Evolutionary conservation across 2,888 invertebrate genomes (phyloP), one percentile per base, ranked within the genome.

Genomic region (Microplitis deprimator): DNA sequence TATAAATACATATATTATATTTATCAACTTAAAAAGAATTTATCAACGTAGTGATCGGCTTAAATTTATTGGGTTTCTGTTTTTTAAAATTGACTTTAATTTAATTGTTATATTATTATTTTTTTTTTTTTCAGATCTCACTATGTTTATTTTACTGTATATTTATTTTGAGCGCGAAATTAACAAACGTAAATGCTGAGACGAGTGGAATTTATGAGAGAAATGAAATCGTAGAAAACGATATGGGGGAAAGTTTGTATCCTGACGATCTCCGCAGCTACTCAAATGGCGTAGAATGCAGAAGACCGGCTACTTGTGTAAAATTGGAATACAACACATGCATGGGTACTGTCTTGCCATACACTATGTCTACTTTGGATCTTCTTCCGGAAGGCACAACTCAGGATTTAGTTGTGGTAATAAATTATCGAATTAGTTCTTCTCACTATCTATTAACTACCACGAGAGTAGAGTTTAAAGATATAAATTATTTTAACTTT

Each of bases 221-320:
- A 13, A 84, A 84, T 74, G 76, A 80, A 38, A 84, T 86, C 6
- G 76, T 69, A 5, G 85, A 85, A 41, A 85, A 83, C 79, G 83
- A 83, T 74, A 86, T 86, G 40, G 83, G 86, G 82, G 83, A 85
- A 40, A 83, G 82, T 29, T 29, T 29, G 29, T 29, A 29, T 3
- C 29, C 29, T 29, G 3, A 29, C 3, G 29, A 29, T 29, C 29
- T 29, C 29, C 29, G 29, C 3, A 29, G 29, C 29, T 29, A 29
- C 2, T 29, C 29, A 29, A 29, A 29, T 29, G 3, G 4, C 5
- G 62, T 62, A 16, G 17, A 62, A n/a, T 62, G 62, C 17, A 62
- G 62, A 62, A 65, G 38, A 29, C 29, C 20, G 13, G 65, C 29
- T 4, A 65, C 20, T 29, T 65, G 65, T 65, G 65, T 65, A 17